Conservation (phyloP, 2,113 vertebrate species). For the Rhipidura dahli region DNA sequence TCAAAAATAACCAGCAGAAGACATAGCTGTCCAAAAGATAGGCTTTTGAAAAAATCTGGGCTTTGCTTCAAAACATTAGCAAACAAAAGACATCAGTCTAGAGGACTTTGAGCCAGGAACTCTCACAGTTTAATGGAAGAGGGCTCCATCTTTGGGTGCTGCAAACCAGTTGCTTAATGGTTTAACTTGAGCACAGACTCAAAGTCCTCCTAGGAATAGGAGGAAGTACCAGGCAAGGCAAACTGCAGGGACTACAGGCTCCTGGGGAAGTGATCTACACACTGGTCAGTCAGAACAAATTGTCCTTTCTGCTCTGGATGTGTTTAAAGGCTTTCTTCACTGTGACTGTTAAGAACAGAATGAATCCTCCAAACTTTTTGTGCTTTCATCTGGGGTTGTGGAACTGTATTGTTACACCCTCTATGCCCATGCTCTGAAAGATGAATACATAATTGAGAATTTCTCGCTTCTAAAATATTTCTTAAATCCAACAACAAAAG, state of each 20-base stretch:
- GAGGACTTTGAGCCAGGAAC: background rate
- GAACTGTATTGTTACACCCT: background rate
- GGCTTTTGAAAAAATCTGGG: background rate
- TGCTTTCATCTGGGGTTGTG: constrained; percentile 11
- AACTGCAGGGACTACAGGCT: background rate
- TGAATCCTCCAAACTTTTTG: background rate
- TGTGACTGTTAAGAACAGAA: background rate
- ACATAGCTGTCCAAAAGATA: background rate
- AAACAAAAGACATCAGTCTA: fast-evolving
- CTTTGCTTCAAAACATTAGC: background rate
- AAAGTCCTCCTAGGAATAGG: background rate
- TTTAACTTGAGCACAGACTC: background rate
- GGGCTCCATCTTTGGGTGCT: background rate
- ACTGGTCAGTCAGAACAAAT: background rate
- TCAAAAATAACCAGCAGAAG: fast-evolving
- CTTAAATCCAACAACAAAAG: constrained; percentile 55
- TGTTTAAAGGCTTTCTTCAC: background rate
- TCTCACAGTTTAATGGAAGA: background rate
- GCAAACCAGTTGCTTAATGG: background rate
- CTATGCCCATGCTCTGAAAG: background rate
- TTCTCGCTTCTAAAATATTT: constrained; percentile 50
- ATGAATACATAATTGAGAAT: constrained; percentile 45
- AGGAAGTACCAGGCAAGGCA: background rate
- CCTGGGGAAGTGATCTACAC: background rate
- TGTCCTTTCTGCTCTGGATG: background rate